phyloP scores from a whole-genome alignment of 2,113 vertebrate species.

The Pedionomus torquatus region DNA sequence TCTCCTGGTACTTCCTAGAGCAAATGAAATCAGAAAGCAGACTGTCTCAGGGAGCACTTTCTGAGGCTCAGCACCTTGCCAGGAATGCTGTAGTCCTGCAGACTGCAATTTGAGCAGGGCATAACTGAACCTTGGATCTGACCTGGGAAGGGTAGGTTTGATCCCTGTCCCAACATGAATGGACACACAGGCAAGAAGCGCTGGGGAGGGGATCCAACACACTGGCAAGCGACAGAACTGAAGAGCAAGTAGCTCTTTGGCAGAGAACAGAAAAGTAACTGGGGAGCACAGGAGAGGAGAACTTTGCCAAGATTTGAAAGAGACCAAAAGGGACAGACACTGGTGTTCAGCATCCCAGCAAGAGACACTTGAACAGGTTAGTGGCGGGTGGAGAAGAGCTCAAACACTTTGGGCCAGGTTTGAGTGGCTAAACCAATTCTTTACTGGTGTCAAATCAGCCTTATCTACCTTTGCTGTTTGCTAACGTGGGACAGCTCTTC shows the following conservation, averaged over 20 bases:
- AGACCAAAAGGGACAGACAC: background rate
- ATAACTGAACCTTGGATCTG: background rate
- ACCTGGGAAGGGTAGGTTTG: fast-evolving
- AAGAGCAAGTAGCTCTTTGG: background rate
- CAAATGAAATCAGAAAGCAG: background rate
- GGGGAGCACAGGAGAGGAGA: background rate
- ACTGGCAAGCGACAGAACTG: background rate
- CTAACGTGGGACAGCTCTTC: background rate
- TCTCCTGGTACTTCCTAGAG: background rate
- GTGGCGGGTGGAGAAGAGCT: background rate
- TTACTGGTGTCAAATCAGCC: fast-evolving
- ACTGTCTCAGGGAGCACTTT: background rate
- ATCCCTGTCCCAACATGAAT: background rate
- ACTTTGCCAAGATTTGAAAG: background rate
- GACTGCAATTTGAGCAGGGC: background rate
- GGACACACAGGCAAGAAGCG: background rate
- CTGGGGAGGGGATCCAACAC: background rate
- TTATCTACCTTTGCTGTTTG: background rate
- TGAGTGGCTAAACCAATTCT: background rate
- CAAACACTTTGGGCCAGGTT: background rate
- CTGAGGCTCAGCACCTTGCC: background rate
- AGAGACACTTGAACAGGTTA: too few species aligned
- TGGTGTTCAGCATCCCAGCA: background rate
- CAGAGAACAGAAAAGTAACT: background rate
- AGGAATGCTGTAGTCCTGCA: background rate